Evolutionary conservation across 2,888 invertebrate genomes (phyloP).

Genomic region (Graphium colonna): DNA sequence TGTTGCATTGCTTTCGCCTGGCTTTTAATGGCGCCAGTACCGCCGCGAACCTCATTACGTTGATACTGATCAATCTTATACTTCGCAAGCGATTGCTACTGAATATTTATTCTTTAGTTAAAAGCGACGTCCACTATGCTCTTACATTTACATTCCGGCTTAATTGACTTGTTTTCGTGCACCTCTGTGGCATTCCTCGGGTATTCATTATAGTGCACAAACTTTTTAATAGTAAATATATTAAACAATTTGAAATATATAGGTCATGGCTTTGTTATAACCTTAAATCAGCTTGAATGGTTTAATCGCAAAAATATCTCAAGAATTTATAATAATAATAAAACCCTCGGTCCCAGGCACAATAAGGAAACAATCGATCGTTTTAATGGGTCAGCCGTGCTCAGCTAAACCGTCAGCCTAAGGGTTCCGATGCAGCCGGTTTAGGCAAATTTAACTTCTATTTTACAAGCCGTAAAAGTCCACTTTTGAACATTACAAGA

Average conservation of each 20-base stretch:
- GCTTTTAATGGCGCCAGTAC: constrained; percentile 57
- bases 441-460: constrained; percentile 58
- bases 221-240: neutral
- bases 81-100: constrained; percentile 11
- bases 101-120: constrained; percentile 7
- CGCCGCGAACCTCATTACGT: constrained; percentile 56
- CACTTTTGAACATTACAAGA: constrained; percentile 40
- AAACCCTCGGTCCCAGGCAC: constrained; percentile 50
- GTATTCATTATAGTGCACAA: neutral
- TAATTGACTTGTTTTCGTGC: neutral
- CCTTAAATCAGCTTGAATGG: neutral
- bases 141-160: neutral
- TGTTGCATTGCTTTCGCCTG: constrained; percentile 46
- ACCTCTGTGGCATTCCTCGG: neutral
- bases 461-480: constrained; percentile 44
- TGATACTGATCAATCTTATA: constrained; percentile 53
- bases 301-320: constrained; percentile 1
- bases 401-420: constrained; percentile 68
- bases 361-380: constrained; percentile 79
- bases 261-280: neutral
- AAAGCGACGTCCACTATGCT: neutral
- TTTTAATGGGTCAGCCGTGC: constrained; percentile 77
- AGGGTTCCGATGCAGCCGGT: constrained; percentile 45
- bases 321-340: constrained; percentile 42
- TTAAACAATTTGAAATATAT: neutral